Percentiles rank a stretch among this genome's conserved stretches.
Evolutionary conservation across 2,888 invertebrate species (phyloP).

Genomic region (Drosophila emarginata): DNA sequence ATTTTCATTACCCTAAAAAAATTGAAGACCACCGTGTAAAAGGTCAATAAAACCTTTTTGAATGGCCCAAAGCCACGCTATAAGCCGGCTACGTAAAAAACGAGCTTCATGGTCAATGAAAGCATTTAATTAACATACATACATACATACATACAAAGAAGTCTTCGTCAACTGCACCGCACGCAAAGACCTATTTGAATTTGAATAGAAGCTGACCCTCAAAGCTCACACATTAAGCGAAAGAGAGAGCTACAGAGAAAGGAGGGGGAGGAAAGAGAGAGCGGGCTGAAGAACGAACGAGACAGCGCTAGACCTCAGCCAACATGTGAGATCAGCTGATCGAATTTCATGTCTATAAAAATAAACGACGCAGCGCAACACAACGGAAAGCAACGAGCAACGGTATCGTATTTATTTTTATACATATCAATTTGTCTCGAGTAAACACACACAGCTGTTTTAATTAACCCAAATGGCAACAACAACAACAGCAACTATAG

Average conservation of each 20-base stretch:
- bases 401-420: slow-evolving; percentile 44
- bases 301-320: slow-evolving; percentile 5
- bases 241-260: background rate
- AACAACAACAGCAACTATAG: slow-evolving; percentile 26
- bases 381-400: slow-evolving; percentile 12
- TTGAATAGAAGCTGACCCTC: slow-evolving; percentile 11
- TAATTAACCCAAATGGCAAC: slow-evolving; percentile 70
- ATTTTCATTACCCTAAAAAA: background rate
- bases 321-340: slow-evolving; percentile 64
- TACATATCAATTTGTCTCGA: slow-evolving; percentile 37
- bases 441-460: slow-evolving; percentile 67
- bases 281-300: slow-evolving; percentile 40
- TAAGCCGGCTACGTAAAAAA: slow-evolving; percentile 17
- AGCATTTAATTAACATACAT: slow-evolving; percentile 75
- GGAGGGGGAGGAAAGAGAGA: background rate
- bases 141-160: slow-evolving; percentile 53
- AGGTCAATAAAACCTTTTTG: slow-evolving; percentile 16
- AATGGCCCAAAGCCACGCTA: slow-evolving; percentile 12
- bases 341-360: slow-evolving; percentile 66
- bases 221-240: background rate
- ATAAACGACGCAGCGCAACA: slow-evolving; percentile 34
- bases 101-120: slow-evolving; percentile 76
- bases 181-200: slow-evolving; percentile 13
- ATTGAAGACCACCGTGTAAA: background rate
- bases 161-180: slow-evolving; percentile 4